Base-by-base conservation (phyloP, 2,888 invertebrate species). In the Epirrita christyi region DNA sequence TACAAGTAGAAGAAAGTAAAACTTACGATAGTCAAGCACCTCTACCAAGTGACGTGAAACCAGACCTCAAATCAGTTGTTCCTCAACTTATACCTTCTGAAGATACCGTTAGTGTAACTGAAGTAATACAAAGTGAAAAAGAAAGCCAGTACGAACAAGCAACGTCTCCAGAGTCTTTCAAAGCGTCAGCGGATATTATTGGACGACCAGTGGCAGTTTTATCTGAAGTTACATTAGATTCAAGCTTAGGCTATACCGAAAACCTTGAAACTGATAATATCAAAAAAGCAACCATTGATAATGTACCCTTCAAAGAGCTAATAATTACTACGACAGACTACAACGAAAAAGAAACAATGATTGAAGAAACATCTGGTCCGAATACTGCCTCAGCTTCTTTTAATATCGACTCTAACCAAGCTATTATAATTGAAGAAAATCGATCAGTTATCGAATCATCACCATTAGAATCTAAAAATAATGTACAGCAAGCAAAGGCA, bases 331-430 rank as follows among this genome's bases (percentile, higher is more conserved):
- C 94, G 70, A 88, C 93, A 11, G 83, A 93, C 61, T 76, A 76
- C 27, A 93, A 89, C 60, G 95, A 95, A 86, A 91, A 88, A 61
- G 95, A 95, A 88, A 82, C 75, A 45, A 46, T 15, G 27, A 61
- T 84, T 59, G 55, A 75, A 53, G 46, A 61, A 41, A 47, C 63
- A 36, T 53, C 53, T 1, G 68, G 65, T 59, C 78, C 81, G 5
- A 76, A 67, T 53, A 55, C 69, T 14, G 72, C 61, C 21, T 64
- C 68, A 42, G 86, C 86, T 13, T 66, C 68, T 10, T 48, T 78
- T 1, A 78, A 78, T 57, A 60, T 88, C 40, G 80, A 84, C 67
- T 76, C 86, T 6, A 92, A 81, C 57, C 81, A 92, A 57, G 92
- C 94, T 38, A 66, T 94, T 55, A 79, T 89, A 28, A 81, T 94